phyloP scores from a whole-genome alignment of 2,888 invertebrate genomes.

The Platycheirus albimanus region DNA sequence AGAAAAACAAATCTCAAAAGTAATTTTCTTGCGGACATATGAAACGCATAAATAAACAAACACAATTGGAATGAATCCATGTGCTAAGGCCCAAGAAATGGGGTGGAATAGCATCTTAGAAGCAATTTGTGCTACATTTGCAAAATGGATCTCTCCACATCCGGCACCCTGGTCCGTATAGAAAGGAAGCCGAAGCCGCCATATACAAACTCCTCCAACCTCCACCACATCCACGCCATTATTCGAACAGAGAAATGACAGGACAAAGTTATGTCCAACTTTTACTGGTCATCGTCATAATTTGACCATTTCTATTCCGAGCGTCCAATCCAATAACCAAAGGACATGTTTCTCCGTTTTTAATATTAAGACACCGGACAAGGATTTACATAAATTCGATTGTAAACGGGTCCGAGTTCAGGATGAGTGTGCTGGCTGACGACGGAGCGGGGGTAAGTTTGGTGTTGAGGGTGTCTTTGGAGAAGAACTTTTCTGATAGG shows the following conservation, averaged over 20 bases:
- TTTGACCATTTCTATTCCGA: conserved; percentile 78
- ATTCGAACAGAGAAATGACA: conserved; percentile 56
- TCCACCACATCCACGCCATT: background rate
- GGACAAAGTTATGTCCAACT: conserved; percentile 61
- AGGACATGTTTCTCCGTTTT: conserved; percentile 75
- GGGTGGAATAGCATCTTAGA: conserved; percentile 74
- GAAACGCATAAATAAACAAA: conserved; percentile 74
- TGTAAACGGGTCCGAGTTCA: conserved; percentile 43
- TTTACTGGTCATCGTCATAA: conserved; percentile 76
- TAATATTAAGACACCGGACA: conserved; percentile 73
- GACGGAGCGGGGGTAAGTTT: background rate
- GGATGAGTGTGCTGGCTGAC: too few species aligned
- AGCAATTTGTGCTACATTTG: conserved; percentile 75
- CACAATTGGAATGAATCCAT: conserved; percentile 63
- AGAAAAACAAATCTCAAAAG: conserved; percentile 61
- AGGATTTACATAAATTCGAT: conserved; percentile 75
- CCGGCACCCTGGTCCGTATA: too few species aligned
- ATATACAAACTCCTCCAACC: too few species aligned
- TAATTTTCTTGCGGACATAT: conserved; percentile 74
- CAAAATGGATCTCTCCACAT: conserved; percentile 61
- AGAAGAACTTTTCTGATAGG: conserved; percentile 23
- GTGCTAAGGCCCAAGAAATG: conserved; percentile 71
- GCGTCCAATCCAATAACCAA: conserved; percentile 77
- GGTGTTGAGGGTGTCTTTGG: background rate
- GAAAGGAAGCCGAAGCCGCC: too few species aligned